Conservation (phyloP, 1,140 invertebrate genomes). For the Harpegnathos saltator region DNA sequence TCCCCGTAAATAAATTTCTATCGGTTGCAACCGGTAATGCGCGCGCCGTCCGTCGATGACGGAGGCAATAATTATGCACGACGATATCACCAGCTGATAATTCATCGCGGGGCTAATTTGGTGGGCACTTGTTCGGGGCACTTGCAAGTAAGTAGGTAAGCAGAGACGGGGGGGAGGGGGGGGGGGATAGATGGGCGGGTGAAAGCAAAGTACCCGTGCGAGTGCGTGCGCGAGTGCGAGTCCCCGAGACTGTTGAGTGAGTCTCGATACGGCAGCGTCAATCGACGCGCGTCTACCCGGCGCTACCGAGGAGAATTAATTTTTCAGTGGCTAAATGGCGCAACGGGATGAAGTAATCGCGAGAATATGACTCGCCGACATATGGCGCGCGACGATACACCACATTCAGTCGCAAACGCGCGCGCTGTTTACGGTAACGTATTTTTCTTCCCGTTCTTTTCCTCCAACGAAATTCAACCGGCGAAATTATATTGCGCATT, state of each 20-base stretch:
- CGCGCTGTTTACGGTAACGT: too few relatives aligned
- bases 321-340: not conserved
- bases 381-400: too few relatives aligned
- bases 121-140: not conserved
- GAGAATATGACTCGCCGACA: too few relatives aligned
- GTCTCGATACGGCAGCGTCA: slow-evolving; percentile 12
- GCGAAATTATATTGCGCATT: not conserved
- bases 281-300: slow-evolving; percentile 32
- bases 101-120: slow-evolving; percentile 21
- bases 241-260: not conserved
- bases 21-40: slow-evolving; percentile 25
- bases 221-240: not conserved
- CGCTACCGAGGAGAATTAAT: slow-evolving; percentile 14
- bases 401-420: too few relatives aligned
- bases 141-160: not conserved
- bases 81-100: not conserved
- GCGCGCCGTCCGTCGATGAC: not conserved
- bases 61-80: slow-evolving; percentile 27
- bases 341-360: slow-evolving; percentile 10
- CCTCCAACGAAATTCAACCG: too few relatives aligned
- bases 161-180: too few relatives aligned
- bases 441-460: too few relatives aligned
- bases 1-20: slow-evolving; percentile 55
- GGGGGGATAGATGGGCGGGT: too few relatives aligned
- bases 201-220: not conserved